phyloP scores from a whole-genome alignment of 2,113 vertebrate species.

The Mormyrus iriodes region DNA sequence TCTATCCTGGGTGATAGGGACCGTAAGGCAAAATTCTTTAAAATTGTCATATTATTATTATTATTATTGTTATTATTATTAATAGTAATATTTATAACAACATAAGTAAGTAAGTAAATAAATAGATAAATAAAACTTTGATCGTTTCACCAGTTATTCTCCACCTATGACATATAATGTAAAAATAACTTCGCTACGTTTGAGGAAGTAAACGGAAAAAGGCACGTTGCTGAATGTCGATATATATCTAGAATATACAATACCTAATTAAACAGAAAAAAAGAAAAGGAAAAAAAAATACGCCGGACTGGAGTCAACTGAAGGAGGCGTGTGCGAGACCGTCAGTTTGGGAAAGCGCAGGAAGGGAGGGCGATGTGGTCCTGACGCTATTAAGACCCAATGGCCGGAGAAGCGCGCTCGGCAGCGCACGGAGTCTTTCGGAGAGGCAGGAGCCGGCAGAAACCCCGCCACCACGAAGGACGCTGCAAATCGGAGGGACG shows the following conservation, averaged over 20 bases:
- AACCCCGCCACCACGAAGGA: background rate
- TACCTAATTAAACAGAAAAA: background rate
- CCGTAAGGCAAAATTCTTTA: background rate
- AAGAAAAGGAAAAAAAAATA: background rate
- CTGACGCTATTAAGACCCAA: conserved; percentile 64
- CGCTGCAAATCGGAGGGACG: conserved; percentile 27
- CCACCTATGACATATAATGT: background rate
- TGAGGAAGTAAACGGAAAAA: background rate
- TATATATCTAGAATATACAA: background rate
- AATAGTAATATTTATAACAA: background rate
- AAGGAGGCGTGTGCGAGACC: conserved; percentile 62
- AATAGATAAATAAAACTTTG: background rate
- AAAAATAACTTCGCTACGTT: background rate
- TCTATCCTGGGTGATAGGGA: background rate
- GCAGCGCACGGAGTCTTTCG: conserved; percentile 45
- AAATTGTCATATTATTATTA: background rate
- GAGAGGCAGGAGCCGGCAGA: conserved; percentile 42
- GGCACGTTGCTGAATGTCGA: background rate
- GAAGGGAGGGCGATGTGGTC: conserved; percentile 67
- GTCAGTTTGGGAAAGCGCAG: conserved; percentile 55
- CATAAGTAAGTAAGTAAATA: too few species aligned
- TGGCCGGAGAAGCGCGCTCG: conserved; percentile 59
- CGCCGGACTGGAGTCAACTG: conserved; percentile 37
- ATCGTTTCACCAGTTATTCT: background rate
- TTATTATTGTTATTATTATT: background rate